Evolutionary conservation across 1,140 invertebrate genomes (phyloP).

Genomic region (Arctopsyche grandis): DNA sequence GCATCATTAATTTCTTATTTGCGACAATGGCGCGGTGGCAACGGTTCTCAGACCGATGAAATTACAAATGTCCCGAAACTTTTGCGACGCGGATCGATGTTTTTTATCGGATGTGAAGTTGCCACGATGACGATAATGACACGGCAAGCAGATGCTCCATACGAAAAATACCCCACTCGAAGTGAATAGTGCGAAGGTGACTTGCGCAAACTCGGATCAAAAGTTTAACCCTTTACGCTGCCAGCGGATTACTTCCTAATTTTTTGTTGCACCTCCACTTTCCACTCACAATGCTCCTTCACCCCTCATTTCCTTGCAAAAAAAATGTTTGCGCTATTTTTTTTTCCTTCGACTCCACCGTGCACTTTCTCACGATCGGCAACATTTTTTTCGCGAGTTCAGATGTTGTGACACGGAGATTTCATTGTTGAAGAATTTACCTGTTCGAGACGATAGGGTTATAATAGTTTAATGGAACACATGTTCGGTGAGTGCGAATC

Average conservation of each 20-base stretch:
- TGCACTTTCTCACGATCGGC: background rate
- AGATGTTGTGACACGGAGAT: background rate
- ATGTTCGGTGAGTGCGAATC: background rate
- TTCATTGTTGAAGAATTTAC: conserved; percentile 1
- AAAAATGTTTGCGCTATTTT: no score
- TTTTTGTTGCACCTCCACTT: conserved; percentile 14
- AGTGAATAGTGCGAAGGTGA: conserved; percentile 28
- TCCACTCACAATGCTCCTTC: no score
- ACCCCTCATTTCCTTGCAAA: no score
- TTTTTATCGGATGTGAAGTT: background rate
- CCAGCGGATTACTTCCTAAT: conserved; percentile 46
- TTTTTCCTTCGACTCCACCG: background rate
- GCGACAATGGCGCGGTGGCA: background rate
- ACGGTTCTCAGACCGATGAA: background rate
- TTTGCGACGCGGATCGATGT: no score
- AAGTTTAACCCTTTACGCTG: conserved; percentile 38
- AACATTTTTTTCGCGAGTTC: background rate
- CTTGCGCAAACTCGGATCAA: conserved; percentile 30
- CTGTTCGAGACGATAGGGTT: background rate
- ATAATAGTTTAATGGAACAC: background rate
- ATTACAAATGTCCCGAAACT: background rate
- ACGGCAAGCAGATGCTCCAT: background rate
- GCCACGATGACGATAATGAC: background rate
- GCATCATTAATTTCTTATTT: conserved; percentile 39
- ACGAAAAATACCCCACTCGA: conserved; percentile 30